Base-by-base conservation (phyloP, 2,888 invertebrate genomes). In the Noctua pronuba region DNA sequence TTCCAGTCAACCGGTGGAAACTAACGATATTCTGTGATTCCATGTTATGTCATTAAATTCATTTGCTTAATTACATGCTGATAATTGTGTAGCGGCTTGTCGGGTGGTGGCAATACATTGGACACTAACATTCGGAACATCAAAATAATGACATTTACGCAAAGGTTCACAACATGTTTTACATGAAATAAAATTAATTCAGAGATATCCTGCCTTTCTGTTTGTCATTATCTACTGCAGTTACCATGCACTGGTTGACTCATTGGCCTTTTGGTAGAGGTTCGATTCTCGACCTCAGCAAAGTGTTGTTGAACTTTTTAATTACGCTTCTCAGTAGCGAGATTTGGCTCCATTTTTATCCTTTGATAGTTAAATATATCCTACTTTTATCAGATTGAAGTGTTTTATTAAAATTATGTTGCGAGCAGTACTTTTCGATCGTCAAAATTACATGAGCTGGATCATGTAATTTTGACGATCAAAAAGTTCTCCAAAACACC, bases 31-130 rank as follows among this genome's bases (percentile, higher is more conserved):
- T n/a, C 18, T 21, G 55, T 41, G 46, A 80, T 83, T 83, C 38
- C 46, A 4, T 58, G 76, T 68, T 41, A 62, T 60, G n/a, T 83
- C 55, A 71, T 83, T 81, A 77, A 68, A 77, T 64, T 68, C 3
- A 71, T 80, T 60, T 76, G 60, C 70, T 65, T 70, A 70, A 80
- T 74, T 82, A 77, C 70, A 55, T 58, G 31, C 18, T 49, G 38
- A 83, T 68, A 71, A 71, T 77, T 52, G 60, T 44, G 35, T 46
- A 38, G 35, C 58, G 16, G 49, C 16, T 44, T 44, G 74, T 66
- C 35, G 41, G 72, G 18, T 66, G 35, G 24, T 7, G 35, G 11
- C 31, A 41, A 41, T 79, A 44, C 7, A 21, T 41, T 10, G 28
- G 10, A 44, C 35, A 62, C 13, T 21, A 10, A 60, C 11, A 49